These are phyloP conservation scores for Cheumatopsyche charites DNA, from an alignment of 1,140 invertebrate genomes.

Conservation along the genomic window DNA sequence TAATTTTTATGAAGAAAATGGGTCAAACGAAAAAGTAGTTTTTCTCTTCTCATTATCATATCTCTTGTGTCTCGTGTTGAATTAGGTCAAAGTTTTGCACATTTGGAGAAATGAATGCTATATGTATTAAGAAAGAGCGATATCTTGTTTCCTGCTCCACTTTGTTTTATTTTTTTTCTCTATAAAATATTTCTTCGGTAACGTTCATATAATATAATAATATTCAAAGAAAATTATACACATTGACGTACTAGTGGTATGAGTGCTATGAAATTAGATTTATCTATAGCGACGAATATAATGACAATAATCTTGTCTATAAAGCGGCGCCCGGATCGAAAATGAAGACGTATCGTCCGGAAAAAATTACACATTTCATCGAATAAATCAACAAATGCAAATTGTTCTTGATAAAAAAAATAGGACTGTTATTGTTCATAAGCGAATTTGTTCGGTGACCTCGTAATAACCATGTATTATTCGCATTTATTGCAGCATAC, in stretches of 20 bases:
- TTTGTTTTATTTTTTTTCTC: too few relatives aligned
- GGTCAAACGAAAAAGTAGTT: not conserved
- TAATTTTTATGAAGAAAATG: too few relatives aligned
- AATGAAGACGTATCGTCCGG: not conserved
- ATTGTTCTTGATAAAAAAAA: not conserved
- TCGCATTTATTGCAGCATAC: slow-evolving; percentile 7
- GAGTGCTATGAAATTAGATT: not conserved
- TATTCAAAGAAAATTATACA: too few relatives aligned
- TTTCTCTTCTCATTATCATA: slow-evolving; percentile 1
- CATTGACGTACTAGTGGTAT: too few relatives aligned
- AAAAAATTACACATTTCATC: not conserved
- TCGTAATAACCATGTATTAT: slow-evolving; percentile 14
- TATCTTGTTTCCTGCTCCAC: too few relatives aligned
- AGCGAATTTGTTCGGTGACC: not conserved
- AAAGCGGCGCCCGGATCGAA: not conserved
- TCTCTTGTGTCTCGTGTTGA: not conserved
- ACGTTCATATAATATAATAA: too few relatives aligned
- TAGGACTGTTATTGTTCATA: not conserved
- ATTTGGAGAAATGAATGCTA: not conserved
- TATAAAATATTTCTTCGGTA: too few relatives aligned
- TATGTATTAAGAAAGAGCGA: not conserved
- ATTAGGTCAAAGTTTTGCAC: slow-evolving; percentile 12
- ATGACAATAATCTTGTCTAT: not conserved
- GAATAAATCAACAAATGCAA: slow-evolving; percentile 20
- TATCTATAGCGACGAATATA: not conserved